phyloP scores from a whole-genome alignment of 2,797 vertebrate genomes.

The Notolabrus celidotus region DNA sequence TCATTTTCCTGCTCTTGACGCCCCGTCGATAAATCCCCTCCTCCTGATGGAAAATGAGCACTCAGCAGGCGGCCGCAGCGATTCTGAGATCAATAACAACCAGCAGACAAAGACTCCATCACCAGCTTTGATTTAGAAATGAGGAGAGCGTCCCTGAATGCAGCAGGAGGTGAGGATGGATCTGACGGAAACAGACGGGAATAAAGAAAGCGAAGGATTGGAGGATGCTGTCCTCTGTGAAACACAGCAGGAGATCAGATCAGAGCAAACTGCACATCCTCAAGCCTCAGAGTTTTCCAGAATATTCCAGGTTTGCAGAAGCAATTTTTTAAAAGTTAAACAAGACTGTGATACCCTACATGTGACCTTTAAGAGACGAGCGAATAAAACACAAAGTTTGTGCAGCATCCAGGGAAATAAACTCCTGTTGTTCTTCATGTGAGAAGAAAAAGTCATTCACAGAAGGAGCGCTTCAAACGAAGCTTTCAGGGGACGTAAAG shows the following conservation, averaged over 20 bases:
- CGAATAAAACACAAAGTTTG: background rate
- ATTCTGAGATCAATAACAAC: slow-evolving; percentile 58
- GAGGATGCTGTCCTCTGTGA: slow-evolving; percentile 8
- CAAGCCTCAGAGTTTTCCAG: slow-evolving; percentile 2
- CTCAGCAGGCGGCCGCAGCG: slow-evolving; percentile 24
- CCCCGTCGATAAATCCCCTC: slow-evolving; percentile 34
- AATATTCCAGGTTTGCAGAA: background rate
- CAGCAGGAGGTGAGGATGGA: slow-evolving; percentile 32
- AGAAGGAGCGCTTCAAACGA: background rate
- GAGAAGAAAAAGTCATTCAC: slow-evolving; percentile 7
- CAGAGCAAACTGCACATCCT: slow-evolving; percentile 8
- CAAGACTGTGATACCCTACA: background rate
- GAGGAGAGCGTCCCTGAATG: slow-evolving; percentile 26
- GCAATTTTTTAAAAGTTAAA: slow-evolving; percentile 4
- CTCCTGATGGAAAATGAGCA: slow-evolving; percentile 22
- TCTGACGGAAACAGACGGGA: background rate
- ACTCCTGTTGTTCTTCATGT: slow-evolving; percentile 16
- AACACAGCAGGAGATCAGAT: slow-evolving; percentile 15
- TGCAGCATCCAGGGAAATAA: background rate
- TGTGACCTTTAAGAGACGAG: background rate
- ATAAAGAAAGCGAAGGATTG: background rate
- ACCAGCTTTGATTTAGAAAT: slow-evolving; percentile 26
- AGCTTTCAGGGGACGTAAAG: slow-evolving; percentile 28
- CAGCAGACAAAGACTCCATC: slow-evolving; percentile 51
- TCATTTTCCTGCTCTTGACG: slow-evolving; percentile 25